Base-by-base conservation (phyloP, 1,140 invertebrate genomes). In the Choristoneura fumiferana region DNA sequence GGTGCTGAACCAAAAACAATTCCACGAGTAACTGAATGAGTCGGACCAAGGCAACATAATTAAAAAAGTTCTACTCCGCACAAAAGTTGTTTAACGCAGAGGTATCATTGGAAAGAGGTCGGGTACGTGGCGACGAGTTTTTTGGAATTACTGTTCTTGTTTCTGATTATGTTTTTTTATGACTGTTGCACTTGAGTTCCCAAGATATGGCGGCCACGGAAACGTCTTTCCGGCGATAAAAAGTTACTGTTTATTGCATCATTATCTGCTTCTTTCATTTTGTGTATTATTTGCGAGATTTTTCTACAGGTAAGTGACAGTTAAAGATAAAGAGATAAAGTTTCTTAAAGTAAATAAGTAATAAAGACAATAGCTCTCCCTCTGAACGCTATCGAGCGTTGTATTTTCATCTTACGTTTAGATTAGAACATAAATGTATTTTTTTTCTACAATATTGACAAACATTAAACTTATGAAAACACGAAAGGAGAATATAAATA, bases 61-160 rank as follows among this genome's bases (percentile, higher is more conserved):
- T 69, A 69, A 69, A 65, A 65, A 69, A 65, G 55, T 69, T 69
- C 17, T 9, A 39, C 22, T 45, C 38, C 57, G 36, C 37, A 59
- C 40, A 57, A 64, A 68, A 58, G 40, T 63, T 58, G 56, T 45
- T 45, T 33, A 17, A 49, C 52, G 34, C 52, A 15, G 34, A 54
- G 45, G 35, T 62, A 54, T 55, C 53, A 60, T 54, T 45, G 37
- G 33, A 49, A 29, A 54, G 33, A 35, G 34, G 29, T 36, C 40
- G 29, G 38, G 39, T n/a, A 39, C 54, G 36, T 53, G 33, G 34
- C 54, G 40, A 58, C 38, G 49, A 62, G 15, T 58, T 54, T 57
- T 62, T 54, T 52, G 55, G 33, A 62, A 62, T 62, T 40, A 58
- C 56, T 40, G 45, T 58, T 62, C 36, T 62, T 62, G 60, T 62